Conservation (phyloP, 2,797 vertebrate species). For the Sebastes glaucus region DNA sequence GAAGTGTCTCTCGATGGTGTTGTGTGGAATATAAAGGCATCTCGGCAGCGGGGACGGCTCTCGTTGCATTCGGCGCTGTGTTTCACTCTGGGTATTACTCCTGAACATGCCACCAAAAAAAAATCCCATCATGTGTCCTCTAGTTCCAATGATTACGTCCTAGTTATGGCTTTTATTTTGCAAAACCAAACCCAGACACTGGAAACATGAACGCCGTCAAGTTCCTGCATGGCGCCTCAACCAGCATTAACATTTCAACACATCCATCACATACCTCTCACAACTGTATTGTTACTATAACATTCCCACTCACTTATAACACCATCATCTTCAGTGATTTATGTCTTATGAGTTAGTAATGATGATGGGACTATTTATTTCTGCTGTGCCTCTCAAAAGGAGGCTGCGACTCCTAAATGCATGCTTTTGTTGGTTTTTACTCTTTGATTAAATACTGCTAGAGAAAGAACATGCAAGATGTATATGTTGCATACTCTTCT, state of each 20-base stretch:
- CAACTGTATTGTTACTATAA: constrained; percentile 18
- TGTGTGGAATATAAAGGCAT: constrained; percentile 61
- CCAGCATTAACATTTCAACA: constrained; percentile 37
- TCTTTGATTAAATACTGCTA: not conserved
- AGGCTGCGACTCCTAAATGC: not conserved
- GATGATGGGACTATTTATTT: not conserved
- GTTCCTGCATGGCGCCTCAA: constrained; percentile 2
- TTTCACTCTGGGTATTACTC: constrained; percentile 20
- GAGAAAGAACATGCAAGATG: not conserved
- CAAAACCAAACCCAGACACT: not conserved
- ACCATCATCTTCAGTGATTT: constrained; percentile 6
- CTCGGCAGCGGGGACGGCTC: constrained; percentile 5
- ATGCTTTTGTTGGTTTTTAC: not conserved
- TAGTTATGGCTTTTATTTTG: constrained; percentile 46
- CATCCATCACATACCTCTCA: not conserved
- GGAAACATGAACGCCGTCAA: constrained; percentile 14
- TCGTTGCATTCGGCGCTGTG: not conserved
- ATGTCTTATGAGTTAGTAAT: constrained; percentile 3
- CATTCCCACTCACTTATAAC: not conserved
- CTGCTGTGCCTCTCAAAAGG: not conserved
- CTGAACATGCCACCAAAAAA: constrained; percentile 37
- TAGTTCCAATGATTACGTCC: constrained; percentile 27
- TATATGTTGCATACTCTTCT: constrained; percentile 13
- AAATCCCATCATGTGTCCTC: constrained; percentile 5
- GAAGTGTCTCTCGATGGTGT: constrained; percentile 53